Conservation (phyloP, 2,113 vertebrate genomes). For the Fulmarus glacialis region DNA sequence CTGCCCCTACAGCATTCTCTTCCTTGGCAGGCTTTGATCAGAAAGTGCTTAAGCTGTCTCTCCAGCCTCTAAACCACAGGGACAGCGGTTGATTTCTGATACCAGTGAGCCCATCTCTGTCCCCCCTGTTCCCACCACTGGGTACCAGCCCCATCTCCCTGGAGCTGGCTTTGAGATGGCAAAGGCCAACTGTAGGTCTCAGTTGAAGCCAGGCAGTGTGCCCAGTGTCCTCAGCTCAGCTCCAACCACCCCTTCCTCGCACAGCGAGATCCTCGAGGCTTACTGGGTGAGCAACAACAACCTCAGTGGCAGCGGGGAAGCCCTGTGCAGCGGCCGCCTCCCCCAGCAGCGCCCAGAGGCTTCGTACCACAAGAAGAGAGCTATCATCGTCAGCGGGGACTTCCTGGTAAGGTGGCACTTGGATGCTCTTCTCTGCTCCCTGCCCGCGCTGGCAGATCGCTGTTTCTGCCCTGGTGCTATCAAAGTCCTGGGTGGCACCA, state of each 20-base stretch:
- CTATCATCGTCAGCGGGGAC: slow-evolving; percentile 84
- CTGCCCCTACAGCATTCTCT: background rate
- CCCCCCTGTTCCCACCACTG: background rate
- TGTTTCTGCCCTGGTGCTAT: background rate
- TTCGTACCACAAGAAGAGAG: slow-evolving; percentile 44
- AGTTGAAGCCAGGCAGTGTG: rapidly evolving
- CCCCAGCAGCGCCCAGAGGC: background rate
- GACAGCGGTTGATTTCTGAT: background rate
- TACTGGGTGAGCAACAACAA: slow-evolving; percentile 63
- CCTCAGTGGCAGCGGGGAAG: background rate
- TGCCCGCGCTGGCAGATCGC: background rate
- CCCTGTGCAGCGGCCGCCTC: slow-evolving; percentile 25
- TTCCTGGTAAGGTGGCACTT: slow-evolving; percentile 83
- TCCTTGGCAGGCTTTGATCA: background rate
- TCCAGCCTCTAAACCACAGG: background rate
- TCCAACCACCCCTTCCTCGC: background rate
- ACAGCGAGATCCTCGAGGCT: slow-evolving; percentile 82
- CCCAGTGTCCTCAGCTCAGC: background rate
- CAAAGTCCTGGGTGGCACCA: background rate
- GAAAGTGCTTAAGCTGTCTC: background rate
- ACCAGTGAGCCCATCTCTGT: background rate
- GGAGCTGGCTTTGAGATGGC: background rate
- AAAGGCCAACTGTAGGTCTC: background rate
- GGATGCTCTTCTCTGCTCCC: background rate
- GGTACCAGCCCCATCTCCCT: background rate